Base-by-base conservation (phyloP, 2,113 vertebrate species). In the Sarotherodon lohbergeri region DNA sequence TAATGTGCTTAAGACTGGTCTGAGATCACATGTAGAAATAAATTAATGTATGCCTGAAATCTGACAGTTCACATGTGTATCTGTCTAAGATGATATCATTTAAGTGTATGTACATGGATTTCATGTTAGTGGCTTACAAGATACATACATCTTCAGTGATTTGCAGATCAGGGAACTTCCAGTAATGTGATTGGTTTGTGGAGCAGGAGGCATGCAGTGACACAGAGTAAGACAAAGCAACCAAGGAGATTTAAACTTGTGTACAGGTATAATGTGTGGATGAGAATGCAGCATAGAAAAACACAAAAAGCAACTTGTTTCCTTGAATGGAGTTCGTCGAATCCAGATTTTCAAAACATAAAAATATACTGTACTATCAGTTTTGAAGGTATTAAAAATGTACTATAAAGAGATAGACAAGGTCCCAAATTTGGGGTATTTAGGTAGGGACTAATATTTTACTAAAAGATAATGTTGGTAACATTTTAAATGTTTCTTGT, bases 231-330 rank as follows among this genome's bases (percentile, higher is more conserved):
- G 86, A 94, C 92, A 92, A 46, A 90, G 90, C 88, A 86, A 92
- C 87, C 89, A 86, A 87, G 92, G 94, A 94, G 90, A 92, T 54
- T 91, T 9, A 54, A 22, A 89, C 86, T 84, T 84, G 92, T 89
- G 87, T 80, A 32, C 78, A 94, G 54, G 50, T 5, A 43, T 29
- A 12, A 92, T 82, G 90, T 36, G 86, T 27, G 34, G 43, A 93
- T 90, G 90, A 93, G 50, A 57, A 94, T 94, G 95, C 46, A 87
- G 94, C 90, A 92, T 91, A 92, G 86, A 46, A 90, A 94, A 59
- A 88, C 48, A 71, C 90, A 85, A 81, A 90, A 87, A 89, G 84
- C 79, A 80, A 89, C 59, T 71, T 22, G 24, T 66, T 90, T 43
- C 4, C 16, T 34, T 55, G 41, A 46, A 48, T 34, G 36, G 50